A percentile compares a stretch with the other conserved stretches of the same genome.
phyloP scores from a whole-genome alignment of 1,140 invertebrate genomes.

The Battus philenor region DNA sequence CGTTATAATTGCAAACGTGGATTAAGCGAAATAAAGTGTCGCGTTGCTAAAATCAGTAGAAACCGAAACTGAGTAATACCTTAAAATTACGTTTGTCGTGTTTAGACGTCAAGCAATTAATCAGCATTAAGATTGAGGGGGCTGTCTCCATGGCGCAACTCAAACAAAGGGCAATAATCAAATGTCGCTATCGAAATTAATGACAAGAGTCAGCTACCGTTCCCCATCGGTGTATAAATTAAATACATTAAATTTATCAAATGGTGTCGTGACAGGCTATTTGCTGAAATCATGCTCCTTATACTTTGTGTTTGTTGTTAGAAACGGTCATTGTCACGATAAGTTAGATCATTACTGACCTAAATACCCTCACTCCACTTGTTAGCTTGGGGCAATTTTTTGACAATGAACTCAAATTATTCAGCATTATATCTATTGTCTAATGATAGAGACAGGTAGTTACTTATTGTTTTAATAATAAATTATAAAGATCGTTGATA shows the following conservation, averaged over 20 bases:
- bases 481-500: constrained; percentile 7
- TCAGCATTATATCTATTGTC: constrained; percentile 28
- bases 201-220: constrained; percentile 34
- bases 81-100: constrained; percentile 12
- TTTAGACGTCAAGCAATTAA: constrained; percentile 16
- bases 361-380: constrained; percentile 38
- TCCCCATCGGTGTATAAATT: constrained; percentile 26
- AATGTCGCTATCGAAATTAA: constrained; percentile 31
- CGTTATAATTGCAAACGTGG: no score
- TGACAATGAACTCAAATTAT: constrained; percentile 70
- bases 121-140: constrained; percentile 15
- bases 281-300: constrained; percentile 32
- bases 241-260: constrained; percentile 36
- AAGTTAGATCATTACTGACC: constrained; percentile 31
- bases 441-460: no score
- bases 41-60: neutral
- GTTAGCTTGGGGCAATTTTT: constrained; percentile 41
- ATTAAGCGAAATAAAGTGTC: no score
- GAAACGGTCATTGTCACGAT: constrained; percentile 24
- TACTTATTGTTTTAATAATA: constrained; percentile 16
- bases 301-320: constrained; percentile 19
- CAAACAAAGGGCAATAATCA: constrained; percentile 30
- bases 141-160: constrained; percentile 7
- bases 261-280: constrained; percentile 42
- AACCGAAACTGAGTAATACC: constrained; percentile 14